Evolutionary conservation across 2,797 vertebrate genomes (phyloP).

Genomic region (Myripristis murdjan): DNA sequence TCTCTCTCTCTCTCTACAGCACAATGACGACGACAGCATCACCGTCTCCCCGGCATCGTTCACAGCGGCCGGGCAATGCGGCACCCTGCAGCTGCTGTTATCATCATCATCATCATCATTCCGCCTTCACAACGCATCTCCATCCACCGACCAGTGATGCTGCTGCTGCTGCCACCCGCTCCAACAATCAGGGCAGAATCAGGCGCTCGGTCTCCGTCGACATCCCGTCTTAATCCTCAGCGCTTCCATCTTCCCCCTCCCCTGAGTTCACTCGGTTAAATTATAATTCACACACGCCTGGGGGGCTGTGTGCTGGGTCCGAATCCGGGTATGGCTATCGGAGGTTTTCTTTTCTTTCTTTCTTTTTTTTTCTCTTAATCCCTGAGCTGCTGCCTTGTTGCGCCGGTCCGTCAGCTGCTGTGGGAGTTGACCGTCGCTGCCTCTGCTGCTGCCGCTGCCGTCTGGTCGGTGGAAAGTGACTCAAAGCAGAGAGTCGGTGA

Average conservation of each 20-base stretch:
- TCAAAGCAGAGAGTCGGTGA: conserved; percentile 74
- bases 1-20: conserved; percentile 49
- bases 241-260: conserved; percentile 10
- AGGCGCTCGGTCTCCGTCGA: conserved; percentile 34
- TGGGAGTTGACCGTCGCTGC: conserved; percentile 71
- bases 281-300: not conserved
- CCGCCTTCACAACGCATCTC: conserved; percentile 70
- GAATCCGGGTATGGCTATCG: too few species aligned
- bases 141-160: conserved; percentile 55
- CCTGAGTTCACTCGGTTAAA: not conserved
- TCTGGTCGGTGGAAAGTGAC: conserved; percentile 80
- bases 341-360: too few species aligned
- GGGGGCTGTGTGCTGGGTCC: too few species aligned
- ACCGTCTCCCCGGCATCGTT: conserved; percentile 72
- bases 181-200: conserved; percentile 57
- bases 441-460: conserved; percentile 64
- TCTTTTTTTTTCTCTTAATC: too few species aligned
- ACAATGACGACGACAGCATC: conserved; percentile 76
- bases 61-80: conserved; percentile 86
- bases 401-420: conserved; percentile 46
- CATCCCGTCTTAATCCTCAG: conserved; percentile 21
- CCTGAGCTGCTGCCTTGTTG: not conserved
- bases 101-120: conserved; percentile 71
- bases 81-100: conserved; percentile 87
- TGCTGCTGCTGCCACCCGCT: conserved; percentile 36